Evolutionary conservation across 2,888 invertebrate genomes (phyloP).

Genomic region (Meta bourneti): DNA sequence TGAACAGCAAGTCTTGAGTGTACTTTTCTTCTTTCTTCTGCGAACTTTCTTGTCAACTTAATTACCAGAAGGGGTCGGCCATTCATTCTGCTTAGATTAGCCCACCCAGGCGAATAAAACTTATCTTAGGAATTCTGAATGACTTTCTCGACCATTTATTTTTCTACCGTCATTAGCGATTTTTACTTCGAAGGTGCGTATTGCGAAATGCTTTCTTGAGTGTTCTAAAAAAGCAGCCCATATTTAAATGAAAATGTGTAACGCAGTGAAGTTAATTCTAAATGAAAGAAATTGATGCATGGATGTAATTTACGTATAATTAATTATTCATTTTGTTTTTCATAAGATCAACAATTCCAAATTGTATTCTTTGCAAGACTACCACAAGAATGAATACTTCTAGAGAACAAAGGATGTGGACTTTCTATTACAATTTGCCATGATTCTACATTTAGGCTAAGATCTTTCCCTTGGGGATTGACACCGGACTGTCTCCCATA

Average conservation of each 20-base stretch:
- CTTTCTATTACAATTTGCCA: background rate
- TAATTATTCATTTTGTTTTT: background rate
- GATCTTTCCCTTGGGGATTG: no score
- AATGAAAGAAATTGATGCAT: background rate
- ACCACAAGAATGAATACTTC: background rate
- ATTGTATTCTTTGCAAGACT: background rate
- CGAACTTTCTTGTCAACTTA: conserved; percentile 56
- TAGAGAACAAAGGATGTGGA: background rate
- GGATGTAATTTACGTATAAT: background rate
- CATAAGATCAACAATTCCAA: background rate
- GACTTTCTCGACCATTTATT: background rate
- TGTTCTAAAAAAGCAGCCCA: background rate
- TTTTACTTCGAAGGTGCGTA: background rate
- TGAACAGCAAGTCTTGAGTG: background rate
- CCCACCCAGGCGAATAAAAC: background rate
- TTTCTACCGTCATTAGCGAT: background rate
- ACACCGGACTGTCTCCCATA: no score
- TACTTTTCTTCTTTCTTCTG: background rate
- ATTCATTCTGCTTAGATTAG: background rate
- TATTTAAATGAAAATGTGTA: background rate
- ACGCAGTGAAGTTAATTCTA: background rate
- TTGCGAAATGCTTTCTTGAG: background rate
- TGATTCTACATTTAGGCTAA: no score
- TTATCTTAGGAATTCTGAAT: background rate
- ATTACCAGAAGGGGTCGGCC: conserved; percentile 18